Evolutionary conservation across 92 coral and sea anemone genomes (phyloP), one percentile per base, ranked within the genome.

Genomic region (Montipora capitata): DNA sequence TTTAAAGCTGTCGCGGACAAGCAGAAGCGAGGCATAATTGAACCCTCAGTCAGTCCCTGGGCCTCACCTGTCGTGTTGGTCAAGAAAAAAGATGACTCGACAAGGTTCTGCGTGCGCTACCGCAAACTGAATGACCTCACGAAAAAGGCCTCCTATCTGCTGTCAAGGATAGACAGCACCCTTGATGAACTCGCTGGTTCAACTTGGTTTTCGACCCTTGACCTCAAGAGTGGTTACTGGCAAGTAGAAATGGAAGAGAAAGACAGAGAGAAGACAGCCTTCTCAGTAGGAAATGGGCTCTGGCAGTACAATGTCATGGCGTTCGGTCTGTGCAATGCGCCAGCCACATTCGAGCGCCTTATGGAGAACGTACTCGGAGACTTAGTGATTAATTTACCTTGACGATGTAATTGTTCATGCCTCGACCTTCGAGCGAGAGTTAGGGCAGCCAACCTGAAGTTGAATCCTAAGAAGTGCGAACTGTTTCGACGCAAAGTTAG

Each of bases 281-380:
- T 86, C 68, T 48, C 79, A 0, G 72, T 49, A 71, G 81, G 82
- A 4, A 79, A 72, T 59, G 86, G 86, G 17, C 86, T 72, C 7
- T 87, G 82, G 86, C 86, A 87, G 72, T 87, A 41, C 62, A 71
- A 51, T 10, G 81, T 72, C 1, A 80, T 79, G 82, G 81, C 88
- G 2, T 84, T 74, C 38, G 74, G 88, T 43, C 72, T 84, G 2
- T 74, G 86, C 27, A 69, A 68, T 15, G 69, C 78, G 0, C 84
- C 84, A 0, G 90, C 83, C 18, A 85, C 89, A 51, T 84, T 84
- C 63, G 75, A 85, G 42, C 20, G 89, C 16, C 64, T 86, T 13
- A 67, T 77, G 64, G 39, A 49, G 13, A 49, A 9, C 27, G 10
- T 38, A 6, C 79, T 74, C 8, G n/a, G 79, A 6, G 79, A 51